Percentiles rank a stretch among this genome's conserved stretches.
Evolutionary conservation across 2,113 vertebrate genomes (phyloP).

Genomic region (Hemiscyllium ocellatum): DNA sequence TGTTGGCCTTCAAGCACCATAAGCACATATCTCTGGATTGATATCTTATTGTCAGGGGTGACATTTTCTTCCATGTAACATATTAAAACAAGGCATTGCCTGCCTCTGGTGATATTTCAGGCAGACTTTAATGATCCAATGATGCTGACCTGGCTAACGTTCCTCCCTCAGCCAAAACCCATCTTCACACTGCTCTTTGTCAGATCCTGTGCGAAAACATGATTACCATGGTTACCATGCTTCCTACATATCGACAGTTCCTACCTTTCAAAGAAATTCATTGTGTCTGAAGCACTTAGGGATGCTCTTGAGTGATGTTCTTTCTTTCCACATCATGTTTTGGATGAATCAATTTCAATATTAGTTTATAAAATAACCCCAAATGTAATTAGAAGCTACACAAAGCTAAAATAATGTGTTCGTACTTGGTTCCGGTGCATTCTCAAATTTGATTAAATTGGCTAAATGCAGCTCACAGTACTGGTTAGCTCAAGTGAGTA

Average conservation of each 20-base stretch:
- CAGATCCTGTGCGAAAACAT: not conserved
- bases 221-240: not conserved
- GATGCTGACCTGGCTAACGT: not conserved
- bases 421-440: not conserved
- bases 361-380: not conserved
- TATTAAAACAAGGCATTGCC: not conserved
- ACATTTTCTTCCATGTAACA: not conserved
- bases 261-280: not conserved
- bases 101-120: not conserved
- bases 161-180: not conserved
- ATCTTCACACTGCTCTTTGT: not conserved
- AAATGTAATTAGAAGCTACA: not conserved
- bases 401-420: not conserved
- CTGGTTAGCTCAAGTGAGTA: not conserved
- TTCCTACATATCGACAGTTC: not conserved
- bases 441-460: constrained; percentile 15
- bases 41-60: not conserved
- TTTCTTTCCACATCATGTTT: not conserved
- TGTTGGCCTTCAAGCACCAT: not conserved
- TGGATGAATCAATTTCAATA: not conserved
- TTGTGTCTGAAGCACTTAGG: not conserved
- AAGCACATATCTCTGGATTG: not conserved
- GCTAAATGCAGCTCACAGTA: not conserved
- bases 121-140: not conserved
- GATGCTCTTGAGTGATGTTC: not conserved